Percentiles rank a stretch among this genome's conserved stretches.
Evolutionary conservation across 2,888 invertebrate genomes (phyloP).

Genomic region (Ectemnius lituratus): DNA sequence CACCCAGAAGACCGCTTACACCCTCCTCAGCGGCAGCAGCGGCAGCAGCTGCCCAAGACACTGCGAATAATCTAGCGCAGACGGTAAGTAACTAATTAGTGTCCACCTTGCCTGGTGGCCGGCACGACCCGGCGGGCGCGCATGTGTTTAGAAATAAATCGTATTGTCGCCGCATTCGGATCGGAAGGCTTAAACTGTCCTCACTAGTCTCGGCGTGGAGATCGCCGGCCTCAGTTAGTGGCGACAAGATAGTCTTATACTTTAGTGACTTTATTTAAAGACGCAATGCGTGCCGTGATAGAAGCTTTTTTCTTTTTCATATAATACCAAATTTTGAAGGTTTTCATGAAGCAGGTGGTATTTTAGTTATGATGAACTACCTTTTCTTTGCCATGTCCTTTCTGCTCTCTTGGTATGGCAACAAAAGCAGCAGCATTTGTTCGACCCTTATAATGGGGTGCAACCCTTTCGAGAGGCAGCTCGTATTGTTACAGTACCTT

Average conservation of each 20-base stretch:
- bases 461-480: neutral
- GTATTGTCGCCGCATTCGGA: conserved; percentile 31
- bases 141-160: conserved; percentile 51
- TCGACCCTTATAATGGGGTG: neutral
- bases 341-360: neutral
- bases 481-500: conserved; percentile 3
- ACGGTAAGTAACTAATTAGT: conserved; percentile 67
- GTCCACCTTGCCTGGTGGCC: conserved; percentile 6
- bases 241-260: no score
- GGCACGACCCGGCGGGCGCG: neutral
- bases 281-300: neutral
- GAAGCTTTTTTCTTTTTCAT: neutral
- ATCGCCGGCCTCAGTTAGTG: no score
- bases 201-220: no score
- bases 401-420: neutral
- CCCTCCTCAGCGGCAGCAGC: conserved; percentile 85
- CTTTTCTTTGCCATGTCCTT: neutral
- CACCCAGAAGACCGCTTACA: conserved; percentile 86
- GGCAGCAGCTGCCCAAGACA: conserved; percentile 82
- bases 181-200: no score
- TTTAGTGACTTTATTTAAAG: neutral
- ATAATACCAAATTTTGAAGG: neutral
- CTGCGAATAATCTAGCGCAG: conserved; percentile 78
- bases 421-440: neutral
- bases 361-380: neutral